A percentile compares a stretch with the other conserved stretches of the same genome.
Conservation (phyloP, 2,888 invertebrate species). For the Nowickia ferox region DNA sequence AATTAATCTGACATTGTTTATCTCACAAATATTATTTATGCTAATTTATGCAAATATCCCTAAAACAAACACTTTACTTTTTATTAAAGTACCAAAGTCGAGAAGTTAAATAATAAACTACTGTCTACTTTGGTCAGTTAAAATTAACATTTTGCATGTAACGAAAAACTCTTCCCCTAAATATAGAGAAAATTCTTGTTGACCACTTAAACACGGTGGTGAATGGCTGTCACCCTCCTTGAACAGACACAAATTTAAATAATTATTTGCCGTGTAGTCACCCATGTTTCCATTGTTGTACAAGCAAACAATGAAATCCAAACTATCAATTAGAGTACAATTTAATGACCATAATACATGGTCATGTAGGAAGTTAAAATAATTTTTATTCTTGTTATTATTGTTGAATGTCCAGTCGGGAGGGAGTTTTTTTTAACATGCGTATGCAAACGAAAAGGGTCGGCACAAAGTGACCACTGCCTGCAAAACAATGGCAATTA, state of each 20-base stretch:
- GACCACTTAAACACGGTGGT: constrained; percentile 48
- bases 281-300: constrained; percentile 47
- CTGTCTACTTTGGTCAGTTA: constrained; percentile 5
- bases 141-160: neutral
- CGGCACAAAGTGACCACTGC: constrained; percentile 27
- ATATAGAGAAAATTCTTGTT: constrained; percentile 9
- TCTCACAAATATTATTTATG: constrained; percentile 30
- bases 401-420: constrained; percentile 3
- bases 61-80: neutral
- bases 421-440: neutral
- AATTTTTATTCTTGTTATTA: neutral
- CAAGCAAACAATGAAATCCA: constrained; percentile 23
- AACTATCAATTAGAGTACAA: constrained; percentile 57
- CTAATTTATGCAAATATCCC: constrained; percentile 45
- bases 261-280: constrained; percentile 43
- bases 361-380: constrained; percentile 6
- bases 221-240: constrained; percentile 8
- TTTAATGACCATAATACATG: constrained; percentile 48
- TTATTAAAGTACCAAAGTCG: constrained; percentile 16
- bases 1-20: no score
- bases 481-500: constrained; percentile 23
- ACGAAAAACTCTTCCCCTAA: constrained; percentile 43
- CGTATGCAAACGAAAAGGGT: constrained; percentile 26
- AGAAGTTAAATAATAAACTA: constrained; percentile 48
- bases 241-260: neutral